Percentiles rank a stretch among this genome's conserved stretches.
Conservation (phyloP, 2,888 invertebrate genomes). For the Abrostola tripartita region DNA sequence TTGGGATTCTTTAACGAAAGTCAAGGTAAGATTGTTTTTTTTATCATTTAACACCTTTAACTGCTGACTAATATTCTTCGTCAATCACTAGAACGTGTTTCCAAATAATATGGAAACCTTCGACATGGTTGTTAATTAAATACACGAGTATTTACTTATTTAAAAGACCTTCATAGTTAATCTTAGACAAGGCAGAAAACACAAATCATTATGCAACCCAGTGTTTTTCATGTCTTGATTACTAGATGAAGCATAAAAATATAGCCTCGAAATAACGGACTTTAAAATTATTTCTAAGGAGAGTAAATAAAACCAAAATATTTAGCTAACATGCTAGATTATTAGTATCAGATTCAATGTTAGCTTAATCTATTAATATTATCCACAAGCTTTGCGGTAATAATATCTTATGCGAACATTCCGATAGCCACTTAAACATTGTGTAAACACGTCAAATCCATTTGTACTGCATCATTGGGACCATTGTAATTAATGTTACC, state of each 20-base stretch:
- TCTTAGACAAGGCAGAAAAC: no score
- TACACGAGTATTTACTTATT: not conserved
- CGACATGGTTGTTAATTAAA: not conserved
- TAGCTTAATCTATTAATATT: not conserved
- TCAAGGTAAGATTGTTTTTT: slow-evolving; percentile 70
- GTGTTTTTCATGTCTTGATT: no score
- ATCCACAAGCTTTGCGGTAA: not conserved
- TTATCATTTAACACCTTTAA: not conserved
- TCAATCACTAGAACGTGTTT: no score
- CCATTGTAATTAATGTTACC: slow-evolving; percentile 47
- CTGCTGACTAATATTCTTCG: not conserved
- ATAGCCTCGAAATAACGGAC: no score
- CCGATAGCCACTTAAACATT: slow-evolving; percentile 10
- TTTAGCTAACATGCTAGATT: not conserved
- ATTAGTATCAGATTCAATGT: not conserved
- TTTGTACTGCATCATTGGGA: slow-evolving; percentile 42
- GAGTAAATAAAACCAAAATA: no score
- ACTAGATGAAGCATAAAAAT: no score
- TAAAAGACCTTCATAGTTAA: no score
- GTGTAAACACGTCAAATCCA: slow-evolving; percentile 43
- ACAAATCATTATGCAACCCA: no score
- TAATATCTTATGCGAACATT: slow-evolving; percentile 8
- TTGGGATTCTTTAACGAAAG: slow-evolving; percentile 83
- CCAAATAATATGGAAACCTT: no score
- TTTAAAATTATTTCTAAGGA: no score